Conservation (phyloP, 2,888 invertebrate species). For the Tachina fera region DNA sequence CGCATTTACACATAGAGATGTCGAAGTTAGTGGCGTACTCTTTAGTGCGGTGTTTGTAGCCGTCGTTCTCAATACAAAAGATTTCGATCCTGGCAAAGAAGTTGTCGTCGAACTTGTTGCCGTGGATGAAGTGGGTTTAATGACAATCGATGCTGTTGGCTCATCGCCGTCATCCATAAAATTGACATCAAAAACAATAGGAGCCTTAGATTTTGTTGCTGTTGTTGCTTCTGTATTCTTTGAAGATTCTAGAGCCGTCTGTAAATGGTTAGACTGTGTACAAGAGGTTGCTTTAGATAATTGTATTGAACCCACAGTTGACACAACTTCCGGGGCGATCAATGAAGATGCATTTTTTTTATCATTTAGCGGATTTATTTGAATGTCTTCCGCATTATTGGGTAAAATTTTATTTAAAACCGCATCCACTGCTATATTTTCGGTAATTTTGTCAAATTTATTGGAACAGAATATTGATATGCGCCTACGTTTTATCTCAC, state of each 20-base stretch:
- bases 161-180: conserved; percentile 72
- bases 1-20: neutral
- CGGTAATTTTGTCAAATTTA: conserved; percentile 57
- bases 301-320: conserved; percentile 66
- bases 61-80: neutral
- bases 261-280: neutral
- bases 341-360: neutral
- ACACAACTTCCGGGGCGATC: neutral
- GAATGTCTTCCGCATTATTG: conserved; percentile 57
- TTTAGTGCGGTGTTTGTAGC: neutral
- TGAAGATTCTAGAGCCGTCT: neutral
- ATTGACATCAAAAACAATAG: conserved; percentile 70
- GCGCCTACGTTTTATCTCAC: conserved; percentile 66
- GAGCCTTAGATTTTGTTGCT: conserved; percentile 32
- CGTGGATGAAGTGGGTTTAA: conserved; percentile 64
- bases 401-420: conserved; percentile 69
- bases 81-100: neutral
- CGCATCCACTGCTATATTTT: conserved; percentile 71
- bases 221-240: neutral
- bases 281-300: conserved; percentile 65
- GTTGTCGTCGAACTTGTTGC: neutral
- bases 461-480: conserved; percentile 68
- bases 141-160: conserved; percentile 73
- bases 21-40: neutral
- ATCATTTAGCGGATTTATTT: conserved; percentile 42